Evolutionary conservation across 2,113 vertebrate species (phyloP).

Genomic region (Coracopsis vasa): DNA sequence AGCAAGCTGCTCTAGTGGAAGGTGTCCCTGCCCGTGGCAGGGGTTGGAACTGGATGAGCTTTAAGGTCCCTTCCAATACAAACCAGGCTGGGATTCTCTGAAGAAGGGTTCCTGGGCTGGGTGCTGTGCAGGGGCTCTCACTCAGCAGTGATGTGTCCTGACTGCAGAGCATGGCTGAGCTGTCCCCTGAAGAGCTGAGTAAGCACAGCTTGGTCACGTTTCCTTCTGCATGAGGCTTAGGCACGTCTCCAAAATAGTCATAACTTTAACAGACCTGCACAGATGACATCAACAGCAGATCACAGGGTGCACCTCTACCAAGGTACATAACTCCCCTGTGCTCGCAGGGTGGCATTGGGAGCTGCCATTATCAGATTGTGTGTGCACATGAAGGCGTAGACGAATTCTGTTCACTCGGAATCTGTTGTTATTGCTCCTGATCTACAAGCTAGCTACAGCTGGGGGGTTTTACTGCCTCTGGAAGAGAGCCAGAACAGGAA

Average conservation of each 20-base stretch:
- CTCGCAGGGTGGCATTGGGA: neutral
- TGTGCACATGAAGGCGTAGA: accelerated
- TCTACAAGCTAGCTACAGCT: neutral
- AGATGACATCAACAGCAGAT: neutral
- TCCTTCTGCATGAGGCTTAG: neutral
- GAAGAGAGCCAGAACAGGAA: neutral
- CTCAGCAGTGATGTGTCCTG: neutral
- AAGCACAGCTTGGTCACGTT: accelerated
- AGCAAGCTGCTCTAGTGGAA: neutral
- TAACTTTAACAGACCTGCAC: neutral
- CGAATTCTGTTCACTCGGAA: neutral
- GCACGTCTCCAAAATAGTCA: neutral
- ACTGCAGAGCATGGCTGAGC: neutral
- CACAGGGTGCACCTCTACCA: neutral
- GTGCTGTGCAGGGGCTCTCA: neutral
- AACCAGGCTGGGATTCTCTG: neutral
- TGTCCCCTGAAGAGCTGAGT: neutral
- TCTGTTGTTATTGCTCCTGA: neutral
- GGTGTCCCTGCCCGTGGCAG: neutral
- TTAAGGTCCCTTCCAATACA: neutral
- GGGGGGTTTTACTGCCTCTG: neutral
- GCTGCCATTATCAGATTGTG: accelerated
- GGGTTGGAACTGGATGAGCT: neutral
- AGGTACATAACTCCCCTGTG: neutral
- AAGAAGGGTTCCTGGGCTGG: neutral